Evolutionary conservation across 2,888 invertebrate species (phyloP), one percentile per base, ranked within the genome.

Genomic region (Drosophila monieri): DNA sequence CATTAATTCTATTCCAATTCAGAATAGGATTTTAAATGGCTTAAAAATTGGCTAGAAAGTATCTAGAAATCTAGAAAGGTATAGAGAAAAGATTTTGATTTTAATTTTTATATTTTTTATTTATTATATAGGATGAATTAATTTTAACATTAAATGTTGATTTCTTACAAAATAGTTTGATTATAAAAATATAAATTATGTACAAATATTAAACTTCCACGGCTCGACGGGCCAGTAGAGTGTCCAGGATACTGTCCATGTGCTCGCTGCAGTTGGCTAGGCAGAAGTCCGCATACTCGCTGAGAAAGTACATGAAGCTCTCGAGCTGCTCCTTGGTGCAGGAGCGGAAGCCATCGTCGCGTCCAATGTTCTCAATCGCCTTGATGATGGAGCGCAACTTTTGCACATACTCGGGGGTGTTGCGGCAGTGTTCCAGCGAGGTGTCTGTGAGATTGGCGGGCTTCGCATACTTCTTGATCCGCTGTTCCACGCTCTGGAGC

Each of bases 231-330:
- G 87, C 83, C 32, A 78, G 57, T 15, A 90, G 57, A 0, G 80
- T 83, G 54, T 89, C 81, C 32, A 91, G 58, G 10, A 90, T 88
- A 35, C 74, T 80, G 32, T 88, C 79, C 76, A 90, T 84, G 32
- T 90, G 88, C 37, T 80, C 78, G 12, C 73, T 84, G 75, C 90
- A 91, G 6, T 67, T 89, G 48, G 76, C 78, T 30, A 90, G 54
- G 43, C 90, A 90, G 2, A 80, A 71, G 59, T 90, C 89, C 12
- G 90, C 89, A 62, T 91, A 89, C 14, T 88, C 84, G 6, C 80
- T 77, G 5, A 91, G 68, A 37, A 88, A 88, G 41, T 81, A 88
- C 79, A 90, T 76, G 21, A 89, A 91, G 49, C 78, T 85, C 65
- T 91, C 89, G 41, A 90, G 75, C 56, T 90, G 86, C 9, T 85